Evolutionary conservation across 2,888 invertebrate genomes (phyloP), one percentile per base, ranked within the genome.

Genomic region (Drosophila rubida): DNA sequence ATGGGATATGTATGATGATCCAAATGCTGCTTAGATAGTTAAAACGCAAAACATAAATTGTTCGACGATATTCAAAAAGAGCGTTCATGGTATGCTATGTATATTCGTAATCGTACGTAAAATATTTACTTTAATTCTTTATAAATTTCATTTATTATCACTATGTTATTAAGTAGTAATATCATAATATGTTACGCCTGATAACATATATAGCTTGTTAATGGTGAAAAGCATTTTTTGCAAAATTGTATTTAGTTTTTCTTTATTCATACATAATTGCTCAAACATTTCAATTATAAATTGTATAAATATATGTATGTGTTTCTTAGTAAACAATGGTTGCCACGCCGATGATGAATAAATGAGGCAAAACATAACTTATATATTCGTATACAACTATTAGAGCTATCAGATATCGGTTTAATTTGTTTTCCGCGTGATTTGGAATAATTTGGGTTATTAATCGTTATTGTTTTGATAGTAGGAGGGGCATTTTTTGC

Each of bases 321-420:
- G 63, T 78, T 72, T 67, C 58, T 65, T 71, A 68, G 65, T 62
- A 74, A 55, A 65, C 60, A 78, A 66, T 69, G 78, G 72, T 71
- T 72, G 64, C 64, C 71, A 75, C 64, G 75, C 71, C 72, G 69
- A 66, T 78, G 63, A 69, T 58, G 59, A 78, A 75, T 78, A 75
- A 78, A 78, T 66, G 71, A 78, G 78, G 75, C 78, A 75, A 71
- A 75, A 63, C 49, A 68, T 61, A 54, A 46, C 51, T 53, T 46
- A 51, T 53, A 22, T 51, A 42, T 19, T 30, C 39, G 39, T 57
- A 16, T 57, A 39, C 48, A 16, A 6, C 14, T 8, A 37, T n/a
- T n/a, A 23, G 13, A 49, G 22, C 19, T 35, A 2, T 45, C 13
- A 27, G 35, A 25, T 3, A 44, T 25, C 25, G 23, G 16, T 50